phyloP scores from a whole-genome alignment of 2,888 invertebrate genomes.

The Keiferia lycopersicella region DNA sequence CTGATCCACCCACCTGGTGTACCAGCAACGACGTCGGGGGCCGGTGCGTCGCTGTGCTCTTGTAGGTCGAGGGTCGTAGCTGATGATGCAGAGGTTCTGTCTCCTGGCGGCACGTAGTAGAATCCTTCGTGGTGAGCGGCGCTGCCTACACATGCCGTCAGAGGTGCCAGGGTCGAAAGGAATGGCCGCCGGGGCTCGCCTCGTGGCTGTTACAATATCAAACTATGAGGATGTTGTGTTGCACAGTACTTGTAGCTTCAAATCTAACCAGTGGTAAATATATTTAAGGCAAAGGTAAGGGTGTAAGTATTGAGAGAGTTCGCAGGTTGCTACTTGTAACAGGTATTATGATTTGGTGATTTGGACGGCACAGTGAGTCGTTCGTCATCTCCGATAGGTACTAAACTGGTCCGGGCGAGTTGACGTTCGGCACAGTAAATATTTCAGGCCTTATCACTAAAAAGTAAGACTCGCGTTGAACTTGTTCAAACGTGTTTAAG shows the following conservation, averaged over 20 bases:
- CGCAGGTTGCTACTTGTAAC: no score
- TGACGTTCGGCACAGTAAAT: no score
- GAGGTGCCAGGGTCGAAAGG: constrained; percentile 88
- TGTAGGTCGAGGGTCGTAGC: constrained; percentile 83
- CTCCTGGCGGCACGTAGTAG: constrained; percentile 80
- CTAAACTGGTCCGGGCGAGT: no score
- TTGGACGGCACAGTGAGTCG: no score
- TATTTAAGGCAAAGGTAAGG: no score
- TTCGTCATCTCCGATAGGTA: no score
- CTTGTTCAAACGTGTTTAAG: no score
- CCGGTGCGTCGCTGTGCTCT: constrained; percentile 78
- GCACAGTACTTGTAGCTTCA: background rate
- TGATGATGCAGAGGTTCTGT: constrained; percentile 82
- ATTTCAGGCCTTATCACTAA: no score
- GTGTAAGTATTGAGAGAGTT: no score
- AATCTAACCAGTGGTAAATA: no score
- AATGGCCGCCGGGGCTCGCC: constrained; percentile 88
- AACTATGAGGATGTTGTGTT: background rate
- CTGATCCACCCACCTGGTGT: constrained; percentile 76
- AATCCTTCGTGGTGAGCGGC: constrained; percentile 74
- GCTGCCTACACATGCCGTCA: constrained; percentile 88
- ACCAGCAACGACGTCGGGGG: constrained; percentile 91
- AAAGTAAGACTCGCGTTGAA: no score
- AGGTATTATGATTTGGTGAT: no score
- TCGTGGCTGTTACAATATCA: constrained; percentile 62